Conservation (phyloP, 2,797 vertebrate genomes). For the Notamacropus eugenii region DNA sequence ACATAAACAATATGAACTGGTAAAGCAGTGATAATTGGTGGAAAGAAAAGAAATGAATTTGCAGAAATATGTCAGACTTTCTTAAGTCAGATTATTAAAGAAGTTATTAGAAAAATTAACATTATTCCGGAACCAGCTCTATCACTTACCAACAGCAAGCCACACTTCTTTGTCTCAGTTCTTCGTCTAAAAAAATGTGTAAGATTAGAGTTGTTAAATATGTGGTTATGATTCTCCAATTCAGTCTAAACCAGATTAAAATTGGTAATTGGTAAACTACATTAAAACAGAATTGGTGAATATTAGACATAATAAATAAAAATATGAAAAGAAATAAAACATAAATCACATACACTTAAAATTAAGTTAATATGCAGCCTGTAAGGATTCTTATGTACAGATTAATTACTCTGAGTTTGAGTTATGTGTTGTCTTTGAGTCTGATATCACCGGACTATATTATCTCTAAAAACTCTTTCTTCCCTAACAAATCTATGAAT, state of each 20-base stretch:
- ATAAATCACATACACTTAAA: neutral
- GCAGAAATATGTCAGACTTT: neutral
- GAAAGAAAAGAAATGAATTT: neutral
- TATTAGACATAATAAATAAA: neutral
- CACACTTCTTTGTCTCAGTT: neutral
- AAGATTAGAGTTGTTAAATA: neutral
- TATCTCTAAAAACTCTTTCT: neutral
- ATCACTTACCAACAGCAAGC: neutral
- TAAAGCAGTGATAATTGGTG: neutral
- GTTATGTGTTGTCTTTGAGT: neutral
- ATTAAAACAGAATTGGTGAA: neutral
- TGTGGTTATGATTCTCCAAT: neutral
- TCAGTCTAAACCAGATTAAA: neutral
- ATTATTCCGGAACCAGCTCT: neutral
- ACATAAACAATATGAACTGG: neutral
- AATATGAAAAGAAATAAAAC: neutral
- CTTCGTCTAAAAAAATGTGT: neutral
- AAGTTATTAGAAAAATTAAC: neutral
- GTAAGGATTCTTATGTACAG: neutral
- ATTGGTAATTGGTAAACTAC: neutral
- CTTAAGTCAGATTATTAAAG: neutral
- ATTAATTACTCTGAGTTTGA: neutral
- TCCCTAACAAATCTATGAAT: neutral
- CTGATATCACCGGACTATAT: neutral
- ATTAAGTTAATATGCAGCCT: neutral